These are phyloP conservation scores for Pyrocoelia pectoralis DNA, from an alignment of 2,888 invertebrate species.

Conservation along the genomic window DNA sequence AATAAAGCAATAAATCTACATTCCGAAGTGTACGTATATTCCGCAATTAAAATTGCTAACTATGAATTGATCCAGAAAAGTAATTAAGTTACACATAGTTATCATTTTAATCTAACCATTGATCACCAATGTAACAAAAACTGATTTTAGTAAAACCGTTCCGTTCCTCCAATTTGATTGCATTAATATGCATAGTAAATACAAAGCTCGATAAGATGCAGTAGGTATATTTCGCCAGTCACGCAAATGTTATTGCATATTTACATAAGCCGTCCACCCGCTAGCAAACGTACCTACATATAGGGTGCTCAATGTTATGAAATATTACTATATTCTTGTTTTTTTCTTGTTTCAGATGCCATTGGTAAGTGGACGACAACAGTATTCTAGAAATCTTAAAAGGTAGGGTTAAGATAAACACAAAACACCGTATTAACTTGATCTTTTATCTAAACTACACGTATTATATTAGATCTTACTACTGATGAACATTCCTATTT, in stretches of 20 bases:
- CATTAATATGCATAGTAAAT: conserved; percentile 26
- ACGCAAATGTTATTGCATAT: conserved; percentile 37
- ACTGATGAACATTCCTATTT: conserved; percentile 15
- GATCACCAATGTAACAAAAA: conserved; percentile 4
- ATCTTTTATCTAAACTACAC: conserved; percentile 21
- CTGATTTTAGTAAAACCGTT: conserved; percentile 7
- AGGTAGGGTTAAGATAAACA: conserved; percentile 25
- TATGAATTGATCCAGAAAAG: conserved; percentile 25
- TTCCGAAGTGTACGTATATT: conserved; percentile 29
- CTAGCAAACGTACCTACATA: conserved; percentile 26
- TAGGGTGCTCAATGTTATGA: conserved; percentile 14
- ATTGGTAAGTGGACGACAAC: conserved; percentile 71
- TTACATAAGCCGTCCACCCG: conserved; percentile 27
- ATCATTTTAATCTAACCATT: neutral
- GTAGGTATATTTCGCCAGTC: conserved; percentile 24
- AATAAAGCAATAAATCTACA: conserved; percentile 36
- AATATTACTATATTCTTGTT: conserved; percentile 21
- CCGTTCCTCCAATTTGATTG: conserved; percentile 24
- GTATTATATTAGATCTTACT: conserved; percentile 12
- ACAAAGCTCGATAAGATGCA: conserved; percentile 29
- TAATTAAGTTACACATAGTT: conserved; percentile 20
- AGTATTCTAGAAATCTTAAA: conserved; percentile 11
- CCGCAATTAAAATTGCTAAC: conserved; percentile 35
- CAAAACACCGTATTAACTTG: conserved; percentile 16
- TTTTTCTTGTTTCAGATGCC: conserved; percentile 78